These are phyloP conservation scores for Leucania comma DNA, from an alignment of 2,888 invertebrate species.

Conservation along the genomic window DNA sequence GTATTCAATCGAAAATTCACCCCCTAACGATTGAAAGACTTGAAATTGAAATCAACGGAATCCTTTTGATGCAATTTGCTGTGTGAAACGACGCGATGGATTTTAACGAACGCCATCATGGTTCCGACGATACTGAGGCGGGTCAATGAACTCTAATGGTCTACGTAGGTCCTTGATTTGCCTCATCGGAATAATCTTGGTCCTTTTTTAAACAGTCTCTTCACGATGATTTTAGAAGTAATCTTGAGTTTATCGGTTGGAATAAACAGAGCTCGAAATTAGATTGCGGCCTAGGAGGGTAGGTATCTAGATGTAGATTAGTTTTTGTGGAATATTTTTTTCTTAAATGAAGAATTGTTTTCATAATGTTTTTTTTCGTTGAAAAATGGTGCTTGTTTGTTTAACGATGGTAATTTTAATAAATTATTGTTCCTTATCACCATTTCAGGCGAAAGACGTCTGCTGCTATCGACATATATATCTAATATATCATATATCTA, in stretches of 20 bases:
- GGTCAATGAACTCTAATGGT: constrained; percentile 53
- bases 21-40: constrained; percentile 53
- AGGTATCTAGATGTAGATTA: constrained; percentile 5
- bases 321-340: constrained; percentile 13
- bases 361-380: background rate
- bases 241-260: constrained; percentile 43
- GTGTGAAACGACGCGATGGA: constrained; percentile 64
- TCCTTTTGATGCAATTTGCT: constrained; percentile 66
- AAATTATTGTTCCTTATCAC: no score
- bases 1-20: constrained; percentile 56
- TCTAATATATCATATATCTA: no score
- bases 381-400: background rate
- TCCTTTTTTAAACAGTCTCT: constrained; percentile 47
- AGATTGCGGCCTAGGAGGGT: constrained; percentile 22
- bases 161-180: constrained; percentile 38
- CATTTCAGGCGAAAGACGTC: no score
- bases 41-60: constrained; percentile 53
- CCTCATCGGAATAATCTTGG: constrained; percentile 54
- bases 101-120: constrained; percentile 65
- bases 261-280: constrained; percentile 46
- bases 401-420: background rate
- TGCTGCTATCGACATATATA: no score
- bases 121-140: constrained; percentile 33
- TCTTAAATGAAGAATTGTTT: constrained; percentile 20
- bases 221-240: constrained; percentile 36